These are phyloP conservation scores for Phocides pigmalion DNA, from an alignment of 1,140 invertebrate genomes.

Conservation along the genomic window DNA sequence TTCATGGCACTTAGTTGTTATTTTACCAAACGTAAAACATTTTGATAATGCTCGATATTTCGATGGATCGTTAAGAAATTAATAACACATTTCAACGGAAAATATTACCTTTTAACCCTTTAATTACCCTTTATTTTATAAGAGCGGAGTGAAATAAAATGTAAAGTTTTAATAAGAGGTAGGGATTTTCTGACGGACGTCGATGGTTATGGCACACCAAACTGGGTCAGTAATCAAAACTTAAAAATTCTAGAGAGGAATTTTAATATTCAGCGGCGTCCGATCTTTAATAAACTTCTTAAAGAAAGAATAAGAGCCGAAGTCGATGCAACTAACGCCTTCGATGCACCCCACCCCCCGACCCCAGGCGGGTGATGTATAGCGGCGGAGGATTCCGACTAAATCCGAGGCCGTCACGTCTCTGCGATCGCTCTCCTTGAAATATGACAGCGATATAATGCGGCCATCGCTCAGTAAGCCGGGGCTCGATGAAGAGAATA, in stretches of 20 bases:
- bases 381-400: conserved; percentile 34
- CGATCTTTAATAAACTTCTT: conserved; percentile 62
- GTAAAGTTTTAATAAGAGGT: not conserved
- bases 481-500: conserved; percentile 72
- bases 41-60: not conserved
- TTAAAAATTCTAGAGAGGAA: conserved; percentile 47
- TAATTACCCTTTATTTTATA: not conserved
- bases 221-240: conserved; percentile 29
- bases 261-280: conserved; percentile 60
- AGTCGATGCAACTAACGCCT: conserved; percentile 51
- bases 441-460: conserved; percentile 74
- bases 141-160: not conserved
- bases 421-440: conserved; percentile 63
- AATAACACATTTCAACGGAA: not conserved
- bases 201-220: conserved; percentile 15
- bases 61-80: no score
- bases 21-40: not conserved
- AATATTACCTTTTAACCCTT: not conserved
- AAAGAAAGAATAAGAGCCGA: conserved; percentile 50
- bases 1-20: no score
- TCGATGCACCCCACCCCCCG: conserved; percentile 39
- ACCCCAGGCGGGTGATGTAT: conserved; percentile 37
- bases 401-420: conserved; percentile 61
- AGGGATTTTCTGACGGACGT: not conserved
- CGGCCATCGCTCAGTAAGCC: conserved; percentile 68